Percentiles rank a stretch among this genome's conserved stretches.
Conservation (phyloP, 2,888 invertebrate species). For the Onthophagus sagittarius region DNA sequence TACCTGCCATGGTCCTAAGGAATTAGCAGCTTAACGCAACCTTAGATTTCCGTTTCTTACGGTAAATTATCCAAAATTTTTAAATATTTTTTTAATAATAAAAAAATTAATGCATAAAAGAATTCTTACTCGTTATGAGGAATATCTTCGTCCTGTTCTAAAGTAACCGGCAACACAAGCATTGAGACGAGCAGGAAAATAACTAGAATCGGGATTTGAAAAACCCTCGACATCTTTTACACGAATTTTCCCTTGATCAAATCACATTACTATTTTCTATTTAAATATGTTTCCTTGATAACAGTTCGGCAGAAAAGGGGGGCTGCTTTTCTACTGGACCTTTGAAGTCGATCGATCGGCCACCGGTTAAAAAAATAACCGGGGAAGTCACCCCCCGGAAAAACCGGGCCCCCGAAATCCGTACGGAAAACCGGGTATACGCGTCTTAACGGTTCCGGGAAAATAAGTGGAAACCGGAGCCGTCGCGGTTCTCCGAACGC, state of each 20-base stretch:
- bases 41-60: background rate
- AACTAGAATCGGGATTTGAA: constrained; percentile 27
- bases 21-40: background rate
- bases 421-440: background rate
- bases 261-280: background rate
- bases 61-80: background rate
- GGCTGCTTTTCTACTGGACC: background rate
- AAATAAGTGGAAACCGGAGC: background rate
- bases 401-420: background rate
- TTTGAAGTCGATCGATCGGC: background rate
- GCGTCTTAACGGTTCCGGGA: background rate
- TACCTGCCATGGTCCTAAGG: background rate
- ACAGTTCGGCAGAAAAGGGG: background rate
- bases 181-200: constrained; percentile 38
- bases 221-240: constrained; percentile 1
- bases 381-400: background rate
- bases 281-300: background rate
- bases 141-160: constrained; percentile 84
- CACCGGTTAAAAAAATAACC: background rate
- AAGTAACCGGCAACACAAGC: constrained; percentile 50
- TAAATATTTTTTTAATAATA: background rate
- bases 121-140: constrained; percentile 90
- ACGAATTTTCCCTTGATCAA: background rate
- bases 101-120: constrained; percentile 46
- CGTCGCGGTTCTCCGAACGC: constrained; percentile 34